These are phyloP conservation scores for Drosophila cardini DNA, from an alignment of 1,140 invertebrate genomes.

Conservation along the genomic window DNA sequence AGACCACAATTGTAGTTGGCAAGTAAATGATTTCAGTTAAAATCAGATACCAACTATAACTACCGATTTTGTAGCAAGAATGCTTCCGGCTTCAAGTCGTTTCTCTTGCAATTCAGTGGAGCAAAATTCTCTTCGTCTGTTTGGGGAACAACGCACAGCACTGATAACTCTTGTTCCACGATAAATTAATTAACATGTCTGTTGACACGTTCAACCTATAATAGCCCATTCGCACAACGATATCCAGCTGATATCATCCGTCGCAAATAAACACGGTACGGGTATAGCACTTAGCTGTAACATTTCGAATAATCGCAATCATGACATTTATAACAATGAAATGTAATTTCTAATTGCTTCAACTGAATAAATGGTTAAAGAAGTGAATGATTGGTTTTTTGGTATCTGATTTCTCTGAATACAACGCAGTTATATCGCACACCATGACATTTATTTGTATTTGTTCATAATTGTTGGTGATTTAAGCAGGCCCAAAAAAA, in stretches of 20 bases:
- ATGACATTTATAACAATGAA: conserved; percentile 5
- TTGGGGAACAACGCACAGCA: not conserved
- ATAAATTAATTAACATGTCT: conserved; percentile 40
- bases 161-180: conserved; percentile 19
- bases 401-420: not conserved
- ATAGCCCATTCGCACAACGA: not conserved
- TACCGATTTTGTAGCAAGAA: not conserved
- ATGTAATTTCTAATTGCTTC: conserved; percentile 40
- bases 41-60: not conserved
- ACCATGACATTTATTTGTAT: conserved; percentile 42
- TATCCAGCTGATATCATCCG: not conserved
- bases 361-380: not conserved
- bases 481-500: conserved; percentile 34
- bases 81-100: conserved; percentile 19
- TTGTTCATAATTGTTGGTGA: conserved; percentile 46
- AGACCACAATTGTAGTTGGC: no score
- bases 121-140: conserved; percentile 1
- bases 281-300: conserved; percentile 6
- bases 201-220: conserved; percentile 3
- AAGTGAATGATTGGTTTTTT: conserved; percentile 13
- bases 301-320: not conserved
- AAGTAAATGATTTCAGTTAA: no score
- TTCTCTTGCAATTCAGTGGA: not conserved
- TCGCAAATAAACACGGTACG: not conserved
- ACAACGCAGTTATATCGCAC: not conserved